Conservation (phyloP, 2,888 invertebrate species). For the Diaphora mendica region DNA sequence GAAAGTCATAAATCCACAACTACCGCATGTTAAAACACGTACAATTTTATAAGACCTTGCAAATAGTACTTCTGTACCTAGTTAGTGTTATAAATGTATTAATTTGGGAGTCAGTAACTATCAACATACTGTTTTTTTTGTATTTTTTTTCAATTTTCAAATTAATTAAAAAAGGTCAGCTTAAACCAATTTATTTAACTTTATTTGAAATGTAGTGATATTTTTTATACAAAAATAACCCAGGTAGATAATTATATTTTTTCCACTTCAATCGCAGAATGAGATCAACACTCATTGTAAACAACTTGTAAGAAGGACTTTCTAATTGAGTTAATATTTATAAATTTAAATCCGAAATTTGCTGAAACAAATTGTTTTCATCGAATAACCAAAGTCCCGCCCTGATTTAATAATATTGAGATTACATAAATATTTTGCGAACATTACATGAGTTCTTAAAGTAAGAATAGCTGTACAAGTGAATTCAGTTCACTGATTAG, state of each 20-base stretch:
- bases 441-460: slow-evolving; percentile 26
- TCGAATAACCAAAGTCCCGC: background rate
- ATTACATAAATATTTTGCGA: slow-evolving; percentile 27
- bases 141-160: too few relatives aligned
- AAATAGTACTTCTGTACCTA: too few relatives aligned
- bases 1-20: too few relatives aligned
- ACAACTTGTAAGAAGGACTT: background rate
- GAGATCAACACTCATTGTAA: background rate
- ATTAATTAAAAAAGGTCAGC: too few relatives aligned
- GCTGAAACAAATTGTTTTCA: background rate
- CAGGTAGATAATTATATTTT: too few relatives aligned
- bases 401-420: slow-evolving; percentile 1
- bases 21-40: too few relatives aligned
- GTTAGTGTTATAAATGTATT: too few relatives aligned
- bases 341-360: background rate
- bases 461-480: slow-evolving; percentile 25
- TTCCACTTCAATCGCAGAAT: background rate
- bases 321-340: background rate
- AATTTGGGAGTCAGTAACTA: too few relatives aligned
- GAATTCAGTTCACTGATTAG: slow-evolving; percentile 44
- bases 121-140: too few relatives aligned
- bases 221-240: too few relatives aligned
- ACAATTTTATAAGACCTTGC: too few relatives aligned
- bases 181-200: background rate
- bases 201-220: background rate